Percentiles rank a stretch among this genome's conserved stretches.
Conservation (phyloP, 2,113 vertebrate genomes). For the Tetrax tetrax region DNA sequence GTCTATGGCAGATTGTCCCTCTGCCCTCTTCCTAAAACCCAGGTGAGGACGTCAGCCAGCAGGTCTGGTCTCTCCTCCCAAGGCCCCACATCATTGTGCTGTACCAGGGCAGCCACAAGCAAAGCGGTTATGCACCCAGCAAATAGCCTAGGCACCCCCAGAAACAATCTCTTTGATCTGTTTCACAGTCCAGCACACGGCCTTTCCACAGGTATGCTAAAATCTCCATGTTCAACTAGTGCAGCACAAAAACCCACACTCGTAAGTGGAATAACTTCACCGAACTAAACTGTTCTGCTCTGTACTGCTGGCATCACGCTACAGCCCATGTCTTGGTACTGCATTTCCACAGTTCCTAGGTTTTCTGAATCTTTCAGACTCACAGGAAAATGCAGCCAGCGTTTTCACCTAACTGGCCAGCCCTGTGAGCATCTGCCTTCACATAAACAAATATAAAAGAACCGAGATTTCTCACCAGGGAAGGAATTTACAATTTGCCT, state of each 20-base stretch:
- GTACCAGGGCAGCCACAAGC: background rate
- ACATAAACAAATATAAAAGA: background rate
- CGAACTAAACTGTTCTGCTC: background rate
- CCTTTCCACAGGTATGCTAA: background rate
- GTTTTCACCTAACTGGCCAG: background rate
- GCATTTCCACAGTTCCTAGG: background rate
- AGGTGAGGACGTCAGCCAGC: background rate
- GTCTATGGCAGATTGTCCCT: background rate
- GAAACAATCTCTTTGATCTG: background rate
- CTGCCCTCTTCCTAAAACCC: background rate
- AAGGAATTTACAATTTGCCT: background rate
- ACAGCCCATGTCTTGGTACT: accelerated
- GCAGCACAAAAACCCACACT: background rate
- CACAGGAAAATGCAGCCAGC: background rate
- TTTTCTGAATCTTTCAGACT: background rate
- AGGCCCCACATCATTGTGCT: accelerated
- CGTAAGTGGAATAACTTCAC: background rate
- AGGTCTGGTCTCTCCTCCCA: background rate
- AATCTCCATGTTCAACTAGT: background rate
- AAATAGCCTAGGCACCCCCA: background rate
- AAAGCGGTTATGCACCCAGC: background rate
- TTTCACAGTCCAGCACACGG: background rate
- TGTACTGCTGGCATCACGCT: background rate
- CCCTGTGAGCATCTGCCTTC: background rate
- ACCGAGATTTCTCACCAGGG: background rate